Base-by-base conservation (phyloP, 2,113 vertebrate genomes). In the Lepidothrix coronata region DNA sequence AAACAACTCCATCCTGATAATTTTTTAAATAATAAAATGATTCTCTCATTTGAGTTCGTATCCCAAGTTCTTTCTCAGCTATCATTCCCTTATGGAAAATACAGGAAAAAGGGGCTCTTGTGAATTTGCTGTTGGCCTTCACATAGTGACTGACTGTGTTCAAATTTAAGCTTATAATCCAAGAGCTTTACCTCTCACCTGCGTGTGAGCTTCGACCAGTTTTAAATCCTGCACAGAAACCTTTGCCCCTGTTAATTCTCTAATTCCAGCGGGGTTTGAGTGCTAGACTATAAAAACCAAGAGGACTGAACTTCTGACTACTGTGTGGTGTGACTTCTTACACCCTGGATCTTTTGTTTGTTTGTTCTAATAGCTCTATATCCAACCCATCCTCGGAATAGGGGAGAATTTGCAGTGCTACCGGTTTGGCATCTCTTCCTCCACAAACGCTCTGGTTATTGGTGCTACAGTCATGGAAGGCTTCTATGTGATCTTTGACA, bases 391-490 rank as follows among this genome's bases (percentile, higher is more conserved):
- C 96, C 95, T 97, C 58, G 98, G 98, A 7, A 92, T 98, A 22
- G 98, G 98, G 27, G 93, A 98, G 49, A 97, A 97, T 16, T 91
- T 99, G 33, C 98, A 98, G 80, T 99, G 99, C 96, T 99, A 98
- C 91, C 97, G 99, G 6, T 99, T 99, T 0, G 99, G 99, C 35
- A 98, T 99, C 81, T 99, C 99, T 3, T 98, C 99, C 0, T 99
- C 99, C 8, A 79, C 98, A 0, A 99, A 98, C 1, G 99, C 99
- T 6, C 97, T 99, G 80, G 99, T 99, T 87, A 99, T 99, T 3
- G 99, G 99, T 8, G 99, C 99, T 28, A 99, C 99, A 0, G 98
- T 99, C 58, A 99, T 99, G 99, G 99, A 99, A 96, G 99, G 99
- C 52, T 99, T 99, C 97, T 99, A 99, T 3, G 99, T 99, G 79